Percentiles rank a stretch among this genome's conserved stretches.
These are phyloP conservation scores for Eulemur rufifrons DNA, from an alignment of 2,113 vertebrate species.

Conservation along the genomic window DNA sequence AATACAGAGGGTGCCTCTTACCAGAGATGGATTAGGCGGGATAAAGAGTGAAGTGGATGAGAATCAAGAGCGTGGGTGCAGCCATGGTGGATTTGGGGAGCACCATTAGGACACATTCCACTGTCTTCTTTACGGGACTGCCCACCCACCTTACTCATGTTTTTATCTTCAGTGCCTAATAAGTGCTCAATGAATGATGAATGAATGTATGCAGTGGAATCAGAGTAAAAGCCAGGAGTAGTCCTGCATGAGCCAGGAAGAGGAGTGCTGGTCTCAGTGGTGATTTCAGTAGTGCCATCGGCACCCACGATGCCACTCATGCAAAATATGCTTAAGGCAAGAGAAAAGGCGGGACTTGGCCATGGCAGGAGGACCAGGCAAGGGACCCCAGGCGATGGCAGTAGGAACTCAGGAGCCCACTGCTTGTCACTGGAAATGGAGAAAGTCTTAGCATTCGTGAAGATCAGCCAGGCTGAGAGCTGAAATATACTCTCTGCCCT, in stretches of 20 bases:
- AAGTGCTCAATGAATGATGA: background rate
- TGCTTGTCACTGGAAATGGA: background rate
- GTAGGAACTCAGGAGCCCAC: background rate
- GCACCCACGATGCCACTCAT: background rate
- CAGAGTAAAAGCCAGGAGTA: background rate
- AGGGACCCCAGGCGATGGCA: background rate
- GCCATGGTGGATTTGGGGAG: background rate
- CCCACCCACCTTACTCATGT: background rate
- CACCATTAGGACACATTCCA: background rate
- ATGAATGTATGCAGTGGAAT: background rate
- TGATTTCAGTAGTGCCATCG: background rate
- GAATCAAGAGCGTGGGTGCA: background rate
- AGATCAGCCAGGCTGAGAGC: background rate
- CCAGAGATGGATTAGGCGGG: background rate
- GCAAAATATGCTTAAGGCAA: background rate
- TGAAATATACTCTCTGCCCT: background rate
- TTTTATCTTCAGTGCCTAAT: background rate
- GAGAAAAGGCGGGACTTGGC: background rate
- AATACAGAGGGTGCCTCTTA: fast-evolving
- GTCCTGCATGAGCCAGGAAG: background rate
- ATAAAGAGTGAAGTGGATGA: background rate
- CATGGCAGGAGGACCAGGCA: fast-evolving
- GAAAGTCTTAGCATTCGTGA: background rate
- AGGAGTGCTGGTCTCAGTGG: background rate
- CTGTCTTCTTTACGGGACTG: background rate